phyloP scores from a whole-genome alignment of 2,888 invertebrate genomes.

The Tridacna crocea region DNA sequence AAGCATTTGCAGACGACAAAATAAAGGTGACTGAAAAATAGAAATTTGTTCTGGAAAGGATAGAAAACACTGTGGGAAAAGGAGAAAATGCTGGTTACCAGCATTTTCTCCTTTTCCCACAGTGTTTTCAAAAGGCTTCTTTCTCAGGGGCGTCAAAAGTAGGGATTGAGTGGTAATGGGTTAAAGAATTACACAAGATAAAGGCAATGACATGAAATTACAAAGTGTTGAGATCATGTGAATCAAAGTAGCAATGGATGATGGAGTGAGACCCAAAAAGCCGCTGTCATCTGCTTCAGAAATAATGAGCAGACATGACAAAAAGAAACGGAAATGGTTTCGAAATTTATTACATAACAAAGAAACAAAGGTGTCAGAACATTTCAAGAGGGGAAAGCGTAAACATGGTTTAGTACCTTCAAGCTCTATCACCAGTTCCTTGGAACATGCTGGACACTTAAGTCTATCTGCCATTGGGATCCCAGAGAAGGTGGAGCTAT shows the following conservation, averaged over 20 bases:
- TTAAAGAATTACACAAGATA: too few relatives aligned
- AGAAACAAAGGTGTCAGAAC: constrained; percentile 23
- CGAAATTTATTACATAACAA: constrained; percentile 41
- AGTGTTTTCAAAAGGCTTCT: too few relatives aligned
- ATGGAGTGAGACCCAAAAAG: constrained; percentile 34
- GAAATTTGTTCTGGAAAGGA: too few relatives aligned
- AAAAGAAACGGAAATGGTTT: constrained; percentile 63
- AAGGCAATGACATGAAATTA: too few relatives aligned
- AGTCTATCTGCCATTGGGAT: constrained; percentile 43
- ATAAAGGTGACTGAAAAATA: too few relatives aligned
- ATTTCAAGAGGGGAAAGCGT: neutral
- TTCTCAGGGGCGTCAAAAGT: too few relatives aligned
- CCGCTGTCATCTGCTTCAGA: constrained; percentile 67
- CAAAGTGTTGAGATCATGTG: constrained; percentile 9
- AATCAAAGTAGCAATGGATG: constrained; percentile 14
- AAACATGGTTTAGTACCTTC: constrained; percentile 2
- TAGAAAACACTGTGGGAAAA: too few relatives aligned
- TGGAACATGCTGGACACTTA: constrained; percentile 55
- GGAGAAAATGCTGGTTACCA: too few relatives aligned
- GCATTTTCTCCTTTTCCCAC: too few relatives aligned
- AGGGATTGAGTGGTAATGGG: too few relatives aligned
- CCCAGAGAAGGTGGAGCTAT: constrained; percentile 24
- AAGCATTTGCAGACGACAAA: too few relatives aligned
- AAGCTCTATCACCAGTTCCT: constrained; percentile 42
- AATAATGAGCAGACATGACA: constrained; percentile 68